phyloP scores from a whole-genome alignment of 2,113 vertebrate genomes.

The Tragelaphus strepsiceros region DNA sequence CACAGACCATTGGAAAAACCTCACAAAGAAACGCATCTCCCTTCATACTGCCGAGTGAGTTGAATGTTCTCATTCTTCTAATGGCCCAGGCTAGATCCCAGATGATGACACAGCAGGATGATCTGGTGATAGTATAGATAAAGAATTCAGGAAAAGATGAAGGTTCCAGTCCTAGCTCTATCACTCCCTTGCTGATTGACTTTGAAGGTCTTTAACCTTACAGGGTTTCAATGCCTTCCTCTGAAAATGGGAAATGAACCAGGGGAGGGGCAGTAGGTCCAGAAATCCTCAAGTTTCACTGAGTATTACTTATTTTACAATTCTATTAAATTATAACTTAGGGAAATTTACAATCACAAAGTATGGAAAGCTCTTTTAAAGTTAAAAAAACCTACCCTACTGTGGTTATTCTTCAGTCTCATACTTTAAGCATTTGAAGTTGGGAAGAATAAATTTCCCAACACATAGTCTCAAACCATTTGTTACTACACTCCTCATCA shows the following conservation, averaged over 20 bases:
- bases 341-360: neutral
- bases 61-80: neutral
- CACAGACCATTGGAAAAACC: neutral
- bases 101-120: neutral
- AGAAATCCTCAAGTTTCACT: neutral
- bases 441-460: neutral
- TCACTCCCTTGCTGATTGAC: neutral
- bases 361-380: neutral
- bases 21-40: neutral
- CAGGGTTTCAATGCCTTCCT: neutral
- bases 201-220: neutral
- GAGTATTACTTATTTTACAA: neutral
- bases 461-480: neutral
- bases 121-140: neutral
- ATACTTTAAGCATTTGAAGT: neutral
- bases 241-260: slow-evolving; percentile 2
- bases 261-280: neutral
- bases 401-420: neutral
- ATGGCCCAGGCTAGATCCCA: neutral
- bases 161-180: neutral
- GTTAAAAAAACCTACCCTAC: neutral
- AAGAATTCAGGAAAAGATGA: neutral
- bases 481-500: neutral
- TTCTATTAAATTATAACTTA: neutral
- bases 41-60: neutral